Conservation (phyloP, 2,113 vertebrate species). For the Thermophis baileyi region DNA sequence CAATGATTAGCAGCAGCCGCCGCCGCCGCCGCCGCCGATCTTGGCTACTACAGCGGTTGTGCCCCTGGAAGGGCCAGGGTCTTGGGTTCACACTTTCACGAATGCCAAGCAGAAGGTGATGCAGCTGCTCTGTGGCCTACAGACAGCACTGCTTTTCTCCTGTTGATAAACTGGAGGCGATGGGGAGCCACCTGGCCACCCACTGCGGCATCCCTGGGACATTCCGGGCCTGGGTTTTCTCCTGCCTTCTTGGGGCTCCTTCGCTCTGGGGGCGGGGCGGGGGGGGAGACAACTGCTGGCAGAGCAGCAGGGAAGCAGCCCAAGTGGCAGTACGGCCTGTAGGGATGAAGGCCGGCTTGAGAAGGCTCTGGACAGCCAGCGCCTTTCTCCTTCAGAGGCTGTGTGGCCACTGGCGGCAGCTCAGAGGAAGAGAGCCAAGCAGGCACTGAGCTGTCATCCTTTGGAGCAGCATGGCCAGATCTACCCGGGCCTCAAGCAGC, state of each 20-base stretch:
- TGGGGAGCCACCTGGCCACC: neutral
- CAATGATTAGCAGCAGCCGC: neutral
- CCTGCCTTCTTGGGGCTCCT: neutral
- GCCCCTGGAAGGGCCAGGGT: neutral
- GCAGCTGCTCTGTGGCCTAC: neutral
- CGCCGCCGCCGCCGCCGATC: fast-evolving
- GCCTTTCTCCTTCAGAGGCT: fast-evolving
- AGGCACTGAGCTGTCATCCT: neutral
- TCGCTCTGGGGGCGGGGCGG: neutral
- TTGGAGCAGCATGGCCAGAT: fast-evolving
- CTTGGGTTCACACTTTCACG: fast-evolving
- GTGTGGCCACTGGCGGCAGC: neutral
- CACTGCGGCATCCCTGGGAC: neutral
- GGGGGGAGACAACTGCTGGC: neutral
- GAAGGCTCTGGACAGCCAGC: neutral
- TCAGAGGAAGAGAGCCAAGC: neutral
- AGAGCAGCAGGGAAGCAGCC: neutral
- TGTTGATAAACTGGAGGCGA: neutral
- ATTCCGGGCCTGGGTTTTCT: neutral
- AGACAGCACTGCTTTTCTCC: neutral
- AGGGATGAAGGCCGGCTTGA: neutral
- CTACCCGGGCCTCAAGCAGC: neutral
- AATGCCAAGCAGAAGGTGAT: neutral
- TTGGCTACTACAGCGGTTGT: fast-evolving
- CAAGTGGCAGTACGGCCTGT: fast-evolving